Conservation (phyloP, 2,797 vertebrate genomes). For the Ispidina picta region DNA sequence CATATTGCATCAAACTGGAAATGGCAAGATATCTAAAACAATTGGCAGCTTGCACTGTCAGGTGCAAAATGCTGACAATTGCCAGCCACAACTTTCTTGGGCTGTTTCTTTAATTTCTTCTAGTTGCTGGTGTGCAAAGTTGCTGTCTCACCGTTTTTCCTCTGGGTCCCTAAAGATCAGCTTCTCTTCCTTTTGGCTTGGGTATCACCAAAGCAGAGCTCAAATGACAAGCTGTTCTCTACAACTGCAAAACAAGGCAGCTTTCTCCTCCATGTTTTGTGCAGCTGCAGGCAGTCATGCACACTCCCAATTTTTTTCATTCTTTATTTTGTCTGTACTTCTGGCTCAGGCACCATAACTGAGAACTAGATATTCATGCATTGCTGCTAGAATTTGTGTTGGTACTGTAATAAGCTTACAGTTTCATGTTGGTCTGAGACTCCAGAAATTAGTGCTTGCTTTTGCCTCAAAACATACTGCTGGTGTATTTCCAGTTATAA, state of each 20-base stretch:
- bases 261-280: neutral
- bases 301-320: neutral
- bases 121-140: neutral
- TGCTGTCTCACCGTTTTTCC: neutral
- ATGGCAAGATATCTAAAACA: neutral
- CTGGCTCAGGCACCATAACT: neutral
- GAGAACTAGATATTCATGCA: neutral
- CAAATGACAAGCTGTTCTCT: neutral
- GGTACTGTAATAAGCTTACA: neutral
- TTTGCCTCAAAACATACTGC: neutral
- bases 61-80: conserved; percentile 35
- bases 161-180: neutral
- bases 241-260: neutral
- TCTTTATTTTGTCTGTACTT: neutral
- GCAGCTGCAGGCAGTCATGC: conserved; percentile 1
- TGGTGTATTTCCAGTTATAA: neutral
- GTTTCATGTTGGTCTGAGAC: neutral
- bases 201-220: neutral
- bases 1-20: conserved; percentile 25
- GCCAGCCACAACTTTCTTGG: neutral
- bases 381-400: neutral
- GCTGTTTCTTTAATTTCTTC: conserved; percentile 2
- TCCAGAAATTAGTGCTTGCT: neutral
- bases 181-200: neutral
- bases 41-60: neutral